Evolutionary conservation across 2,113 vertebrate species (phyloP), one percentile per base, ranked within the genome.

Genomic region (Lasiurus borealis): DNA sequence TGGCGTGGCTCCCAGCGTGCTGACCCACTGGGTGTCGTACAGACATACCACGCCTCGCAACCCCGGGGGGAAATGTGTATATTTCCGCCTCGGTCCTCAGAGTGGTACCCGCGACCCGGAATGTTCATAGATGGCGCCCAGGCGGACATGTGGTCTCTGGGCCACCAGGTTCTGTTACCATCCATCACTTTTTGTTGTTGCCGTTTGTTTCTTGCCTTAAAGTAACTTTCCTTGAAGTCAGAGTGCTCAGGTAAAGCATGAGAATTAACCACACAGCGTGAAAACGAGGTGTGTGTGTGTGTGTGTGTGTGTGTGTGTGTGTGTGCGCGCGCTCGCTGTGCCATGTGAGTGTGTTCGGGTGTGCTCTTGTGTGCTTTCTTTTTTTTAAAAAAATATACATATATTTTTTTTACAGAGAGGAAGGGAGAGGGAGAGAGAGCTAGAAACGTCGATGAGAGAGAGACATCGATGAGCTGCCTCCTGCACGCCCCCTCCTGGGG

Each of bases 191-290:
- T 98, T 97, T 86, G 72, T 97, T 98, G 97, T 94, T 97, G 97
- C 97, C 97, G 94, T 96, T 97, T 29, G 3, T 78, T 75, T 84
- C 59, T 72, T 59, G 46, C 82, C 25, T 57, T 59, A 54, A 92
- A 36, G 62, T 77, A 54, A 75, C 59, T 98, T 97, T 46, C 94
- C 97, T 97, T 98, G 94, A 99, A 99, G 98, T 99, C 98, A 98
- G 98, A 98, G 98, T 98, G 98, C 98, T 98, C 98, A 98, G 98
- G 98, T 48, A 9, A 48, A 97, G 98, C 98, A 94, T 98, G 96
- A 99, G 99, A 98, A 98, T 99, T 99, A 99, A 9, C 3, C 52
- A 40, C 90, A 77, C 90, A 93, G 36, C 86, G 44, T 90, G 91
- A 18, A 62, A 31, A 12, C 7, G 9, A 12, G 73, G 14, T 4